Base-by-base conservation (phyloP, 2,113 vertebrate species). In the Aviceda subcristata region DNA sequence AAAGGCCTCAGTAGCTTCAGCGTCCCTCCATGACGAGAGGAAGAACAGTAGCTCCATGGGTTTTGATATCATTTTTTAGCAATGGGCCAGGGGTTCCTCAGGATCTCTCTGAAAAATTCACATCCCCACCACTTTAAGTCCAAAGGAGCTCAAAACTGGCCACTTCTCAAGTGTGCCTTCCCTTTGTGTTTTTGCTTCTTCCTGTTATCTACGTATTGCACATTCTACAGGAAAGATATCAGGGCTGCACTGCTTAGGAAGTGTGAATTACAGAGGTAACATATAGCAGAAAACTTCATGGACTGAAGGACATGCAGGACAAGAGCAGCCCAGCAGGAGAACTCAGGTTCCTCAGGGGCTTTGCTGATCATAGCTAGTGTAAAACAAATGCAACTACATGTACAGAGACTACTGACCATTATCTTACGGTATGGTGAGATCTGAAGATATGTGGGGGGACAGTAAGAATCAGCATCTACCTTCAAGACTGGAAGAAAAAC, bases 61-160 rank as follows among this genome's bases (percentile, higher is more conserved):
- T 11, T 80, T 48, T 56, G 6, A 36, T 12, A 14, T 7, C 0
- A 0, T 10, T 76, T 66, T 32, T 59, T 55, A 75, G 4, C 27
- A 45, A 21, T 22, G 14, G 10, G 9, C n/a, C 5, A 0, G 2
- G 14, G 3, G 2, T 79, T 9, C 26, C 13, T 62, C 24, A 57
- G 32, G 15, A 78, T 7, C 6, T 34, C 20, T 63, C 22, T 27
- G 6, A n/a, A 62, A 46, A 22, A 23, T 67, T 82, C 29, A 12
- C 5, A 4, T 78, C 62, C 16, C 43, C 3, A 62, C 24, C 2
- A 29, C 8, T 3, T 11, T 36, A 81, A 50, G 9, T 55, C 19
- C 30, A 85, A 60, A 76, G 27, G 23, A 73, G 23, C 13, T 69
- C 57, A 73, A n/a, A 72, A 68, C 9, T 18, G 2, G 7, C 3